phyloP scores from a whole-genome alignment of 2,797 vertebrate species.

The Sebastiscus albofasciatus region DNA sequence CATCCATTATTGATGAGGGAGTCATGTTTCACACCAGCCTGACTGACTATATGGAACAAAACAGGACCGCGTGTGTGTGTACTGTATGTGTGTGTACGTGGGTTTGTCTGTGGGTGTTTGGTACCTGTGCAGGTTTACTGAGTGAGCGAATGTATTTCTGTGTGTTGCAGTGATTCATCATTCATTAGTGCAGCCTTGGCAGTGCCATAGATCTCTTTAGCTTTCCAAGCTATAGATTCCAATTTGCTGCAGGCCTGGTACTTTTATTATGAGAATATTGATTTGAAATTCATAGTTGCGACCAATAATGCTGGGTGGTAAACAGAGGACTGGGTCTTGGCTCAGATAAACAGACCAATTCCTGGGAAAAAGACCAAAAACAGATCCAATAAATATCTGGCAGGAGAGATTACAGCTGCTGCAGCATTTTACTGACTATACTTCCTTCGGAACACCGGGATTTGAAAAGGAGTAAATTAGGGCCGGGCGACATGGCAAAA shows the following conservation, averaged over 20 bases:
- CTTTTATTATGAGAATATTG: constrained; percentile 73
- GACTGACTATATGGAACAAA: constrained; percentile 26
- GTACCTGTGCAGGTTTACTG: constrained; percentile 22
- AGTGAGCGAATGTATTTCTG: not conserved
- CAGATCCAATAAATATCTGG: constrained; percentile 37
- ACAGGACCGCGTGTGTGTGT: not conserved
- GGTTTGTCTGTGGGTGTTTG: not conserved
- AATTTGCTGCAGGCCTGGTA: constrained; percentile 69
- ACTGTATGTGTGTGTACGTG: not conserved
- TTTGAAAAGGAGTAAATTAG: not conserved
- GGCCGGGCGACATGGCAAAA: too few species aligned
- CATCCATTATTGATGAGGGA: constrained; percentile 62
- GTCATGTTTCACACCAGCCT: constrained; percentile 52
- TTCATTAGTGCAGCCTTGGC: constrained; percentile 55
- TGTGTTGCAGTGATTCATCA: constrained; percentile 60
- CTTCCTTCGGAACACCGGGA: not conserved
- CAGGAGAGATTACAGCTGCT: constrained; percentile 39
- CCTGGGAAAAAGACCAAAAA: constrained; percentile 51
- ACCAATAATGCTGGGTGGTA: constrained; percentile 51
- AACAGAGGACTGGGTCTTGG: constrained; percentile 47
- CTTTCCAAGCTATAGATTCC: constrained; percentile 60
- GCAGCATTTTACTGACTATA: constrained; percentile 26
- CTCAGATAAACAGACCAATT: constrained; percentile 42
- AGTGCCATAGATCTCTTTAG: constrained; percentile 51
- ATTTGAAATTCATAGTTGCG: constrained; percentile 72